Base-by-base conservation (phyloP, 2,113 vertebrate genomes). In the Lophochroa leadbeateri region DNA sequence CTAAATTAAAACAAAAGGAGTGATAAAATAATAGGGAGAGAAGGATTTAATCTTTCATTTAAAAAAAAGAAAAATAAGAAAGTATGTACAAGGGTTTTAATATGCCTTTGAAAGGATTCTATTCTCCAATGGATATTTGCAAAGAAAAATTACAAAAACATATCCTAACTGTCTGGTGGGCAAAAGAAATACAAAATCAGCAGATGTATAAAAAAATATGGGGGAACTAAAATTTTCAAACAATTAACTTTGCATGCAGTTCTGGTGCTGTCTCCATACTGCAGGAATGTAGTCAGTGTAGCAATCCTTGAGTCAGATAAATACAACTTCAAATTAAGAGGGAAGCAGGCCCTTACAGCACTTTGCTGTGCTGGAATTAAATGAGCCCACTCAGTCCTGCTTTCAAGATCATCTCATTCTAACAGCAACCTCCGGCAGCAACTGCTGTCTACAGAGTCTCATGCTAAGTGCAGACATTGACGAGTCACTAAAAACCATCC, bases 91-190 rank as follows among this genome's bases (percentile, higher is more conserved):
- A 96, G 88, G 65, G 88, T 93, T 92, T 79, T 71, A 96, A 94
- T 46, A 88, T 24, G 17, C 68, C 94, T 96, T 95, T 92, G 82
- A 72, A 97, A 97, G 13, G 95, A 96, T 92, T 84, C 81, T 33
- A 76, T 86, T 90, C 70, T 96, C 86, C 78, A 92, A 58, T 49
- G 85, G 68, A 68, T 52, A 95, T 83, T 94, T 96, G 92, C 89
- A 96, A 96, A 97, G 95, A 96, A 86, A 90, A 97, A 94, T n/a
- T 68, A 91, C 57, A 79, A 92, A 96, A 97, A 93, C 70, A 92
- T 82, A 27, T 57, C 43, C 82, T 96, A 90, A 97, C 89, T 97
- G 90, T 87, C 70, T 95, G 65, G 78, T 86, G 88, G 80, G 67
- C n/a, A 87, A 79, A 81, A 95, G 70, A 85, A 92, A 70, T 44